Conservation (phyloP, 2,888 invertebrate genomes). For the Lochmaea crataegi region DNA sequence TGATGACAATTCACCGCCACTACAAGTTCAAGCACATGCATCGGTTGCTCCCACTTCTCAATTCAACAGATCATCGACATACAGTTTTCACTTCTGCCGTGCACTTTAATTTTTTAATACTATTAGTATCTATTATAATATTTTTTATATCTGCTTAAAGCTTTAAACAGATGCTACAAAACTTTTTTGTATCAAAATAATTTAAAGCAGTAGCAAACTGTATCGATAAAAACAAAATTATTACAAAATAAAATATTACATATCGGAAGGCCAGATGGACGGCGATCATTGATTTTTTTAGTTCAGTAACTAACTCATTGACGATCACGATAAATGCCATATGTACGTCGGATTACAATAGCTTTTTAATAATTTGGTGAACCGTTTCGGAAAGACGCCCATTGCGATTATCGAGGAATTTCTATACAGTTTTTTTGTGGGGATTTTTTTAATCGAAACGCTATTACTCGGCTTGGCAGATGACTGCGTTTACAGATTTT, state of each 20-base stretch:
- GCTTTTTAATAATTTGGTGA: constrained; percentile 6
- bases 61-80: no score
- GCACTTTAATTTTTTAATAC: background rate
- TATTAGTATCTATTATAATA: background rate
- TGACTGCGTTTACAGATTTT: constrained; percentile 9
- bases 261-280: constrained; percentile 24
- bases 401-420: constrained; percentile 14
- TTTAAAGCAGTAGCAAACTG: background rate
- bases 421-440: background rate
- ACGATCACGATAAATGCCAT: constrained; percentile 24
- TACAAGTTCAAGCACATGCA: no score
- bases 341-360: constrained; percentile 8
- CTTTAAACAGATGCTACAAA: background rate
- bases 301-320: constrained; percentile 5
- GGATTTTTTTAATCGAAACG: background rate
- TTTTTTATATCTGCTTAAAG: background rate
- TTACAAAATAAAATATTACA: background rate
- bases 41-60: no score
- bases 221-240: background rate
- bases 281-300: constrained; percentile 30
- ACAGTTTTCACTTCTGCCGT: no score
- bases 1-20: no score
- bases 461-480: constrained; percentile 2
- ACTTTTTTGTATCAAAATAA: background rate
- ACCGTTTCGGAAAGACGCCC: constrained; percentile 6